Conservation (phyloP, 1,140 invertebrate species). For the Bombus fervidus region DNA sequence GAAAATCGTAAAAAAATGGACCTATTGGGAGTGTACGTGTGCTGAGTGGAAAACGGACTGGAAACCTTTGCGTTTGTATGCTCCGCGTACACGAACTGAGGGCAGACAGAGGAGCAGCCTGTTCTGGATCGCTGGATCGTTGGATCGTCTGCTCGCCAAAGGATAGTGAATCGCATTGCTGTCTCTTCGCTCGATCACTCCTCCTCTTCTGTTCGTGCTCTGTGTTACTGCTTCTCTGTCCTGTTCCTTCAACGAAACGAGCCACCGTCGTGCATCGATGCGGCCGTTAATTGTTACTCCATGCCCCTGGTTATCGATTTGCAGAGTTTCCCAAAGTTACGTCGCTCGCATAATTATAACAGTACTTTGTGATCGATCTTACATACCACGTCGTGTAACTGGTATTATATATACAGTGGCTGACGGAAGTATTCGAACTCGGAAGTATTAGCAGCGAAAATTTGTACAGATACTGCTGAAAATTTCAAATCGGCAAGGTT, state of each 20-base stretch:
- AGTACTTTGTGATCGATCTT: too few species aligned
- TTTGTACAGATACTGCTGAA: too few species aligned
- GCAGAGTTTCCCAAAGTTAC: too few species aligned
- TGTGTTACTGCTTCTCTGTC: neutral
- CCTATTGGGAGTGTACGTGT: too few species aligned
- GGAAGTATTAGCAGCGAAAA: too few species aligned
- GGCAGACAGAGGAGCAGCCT: constrained; percentile 25
- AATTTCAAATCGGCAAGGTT: too few species aligned
- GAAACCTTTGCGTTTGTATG: neutral
- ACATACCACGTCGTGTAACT: too few species aligned
- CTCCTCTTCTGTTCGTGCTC: neutral
- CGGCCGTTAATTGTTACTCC: constrained; percentile 10
- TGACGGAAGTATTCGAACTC: too few species aligned
- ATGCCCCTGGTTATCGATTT: neutral
- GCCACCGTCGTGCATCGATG: constrained; percentile 1
- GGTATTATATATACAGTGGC: too few species aligned
- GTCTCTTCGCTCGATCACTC: constrained; percentile 12
- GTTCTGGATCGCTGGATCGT: constrained; percentile 66
- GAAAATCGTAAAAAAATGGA: too few species aligned
- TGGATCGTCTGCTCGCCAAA: constrained; percentile 60
- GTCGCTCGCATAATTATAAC: too few species aligned
- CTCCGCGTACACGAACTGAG: neutral
- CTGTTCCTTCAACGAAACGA: neutral
- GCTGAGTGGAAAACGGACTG: too few species aligned
- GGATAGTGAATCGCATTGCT: constrained; percentile 53